Base-by-base conservation (phyloP, 2,113 vertebrate genomes). In the Anseranas semipalmata region DNA sequence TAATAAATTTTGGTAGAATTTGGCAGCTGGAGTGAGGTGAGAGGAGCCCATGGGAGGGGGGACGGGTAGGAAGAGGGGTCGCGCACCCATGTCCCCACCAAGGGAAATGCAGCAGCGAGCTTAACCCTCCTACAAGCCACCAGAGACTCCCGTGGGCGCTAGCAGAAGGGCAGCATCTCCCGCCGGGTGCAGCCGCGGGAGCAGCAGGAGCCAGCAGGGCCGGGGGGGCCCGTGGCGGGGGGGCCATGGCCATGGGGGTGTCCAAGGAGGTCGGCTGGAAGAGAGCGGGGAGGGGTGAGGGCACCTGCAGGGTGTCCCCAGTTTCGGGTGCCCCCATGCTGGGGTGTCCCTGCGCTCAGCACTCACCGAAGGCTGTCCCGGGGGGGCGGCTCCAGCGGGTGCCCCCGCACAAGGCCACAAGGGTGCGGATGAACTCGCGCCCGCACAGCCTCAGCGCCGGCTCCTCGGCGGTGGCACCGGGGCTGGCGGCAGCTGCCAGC, bases 131-230 rank as follows among this genome's bases (percentile, higher is more conserved):
- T 16, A 16, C 7, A 30, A 39, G 33, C 52, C 39, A 25, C 28
- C 30, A 10, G 16, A 6, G 39, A 67, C 41, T 43, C 41, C 30
- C 43, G 14, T 21, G 4, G 37, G 45, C 9, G n/a, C 95, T 77
- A 98, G 83, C 98, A 98, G 74, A 98, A 98, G 90, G 98, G 97
- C 75, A 97, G 97, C 72, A 98, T 89, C 80, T 98, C 98, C 59
- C 90, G 97, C 88, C 97, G 94, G 86, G 98, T 98, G 93, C 98
- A 98, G 58, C 98, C 98, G 24, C 95, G 97, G 89, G 97, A 96
- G 50, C 98, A 99, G 95, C 98, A 99, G 77, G 98, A 91, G 10
- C 98, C 98, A 10, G 98, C 98, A 18, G 98, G 97, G 32, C 96
- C 97, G 8, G 72, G 50, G 48, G 46, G 15, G 10, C 20, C 19